Conservation (phyloP, 1,140 invertebrate species). For the Hestina assimilis region DNA sequence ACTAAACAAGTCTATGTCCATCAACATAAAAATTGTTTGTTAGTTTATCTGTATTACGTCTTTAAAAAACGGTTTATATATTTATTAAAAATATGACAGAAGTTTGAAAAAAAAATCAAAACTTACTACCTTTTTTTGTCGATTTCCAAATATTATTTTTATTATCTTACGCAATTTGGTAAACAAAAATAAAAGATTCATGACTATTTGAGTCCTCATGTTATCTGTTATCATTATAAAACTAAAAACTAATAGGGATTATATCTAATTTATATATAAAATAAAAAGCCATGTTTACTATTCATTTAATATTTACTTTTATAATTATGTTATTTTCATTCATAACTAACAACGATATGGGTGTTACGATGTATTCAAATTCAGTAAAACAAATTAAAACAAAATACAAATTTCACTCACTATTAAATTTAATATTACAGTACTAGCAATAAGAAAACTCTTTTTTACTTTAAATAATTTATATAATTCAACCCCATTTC, state of each 20-base stretch:
- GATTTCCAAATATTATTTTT: too few species aligned
- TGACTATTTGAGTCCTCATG: too few species aligned
- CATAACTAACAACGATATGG: conserved; percentile 79
- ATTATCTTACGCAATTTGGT: too few species aligned
- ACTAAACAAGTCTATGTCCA: too few species aligned
- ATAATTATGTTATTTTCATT: conserved; percentile 79
- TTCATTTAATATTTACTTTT: conserved; percentile 79
- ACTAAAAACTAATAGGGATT: not conserved
- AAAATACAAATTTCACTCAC: conserved; percentile 78
- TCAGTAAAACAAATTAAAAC: conserved; percentile 77
- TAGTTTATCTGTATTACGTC: too few species aligned
- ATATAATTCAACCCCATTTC: conserved; percentile 75
- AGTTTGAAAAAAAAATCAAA: too few species aligned
- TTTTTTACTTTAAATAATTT: conserved; percentile 74
- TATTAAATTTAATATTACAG: conserved; percentile 78
- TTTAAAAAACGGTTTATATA: too few species aligned
- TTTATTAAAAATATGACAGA: too few species aligned
- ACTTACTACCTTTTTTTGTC: too few species aligned
- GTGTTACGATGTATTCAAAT: conserved; percentile 77
- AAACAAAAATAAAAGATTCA: too few species aligned
- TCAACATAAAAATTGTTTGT: too few species aligned
- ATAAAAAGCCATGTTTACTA: conserved; percentile 73
- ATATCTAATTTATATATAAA: conserved; percentile 31
- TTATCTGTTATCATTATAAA: not conserved
- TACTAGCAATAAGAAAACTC: conserved; percentile 75